A percentile compares a stretch with the other conserved stretches of the same genome.
phyloP scores from a whole-genome alignment of 2,797 vertebrate species.

The Phoeniculus purpureus region DNA sequence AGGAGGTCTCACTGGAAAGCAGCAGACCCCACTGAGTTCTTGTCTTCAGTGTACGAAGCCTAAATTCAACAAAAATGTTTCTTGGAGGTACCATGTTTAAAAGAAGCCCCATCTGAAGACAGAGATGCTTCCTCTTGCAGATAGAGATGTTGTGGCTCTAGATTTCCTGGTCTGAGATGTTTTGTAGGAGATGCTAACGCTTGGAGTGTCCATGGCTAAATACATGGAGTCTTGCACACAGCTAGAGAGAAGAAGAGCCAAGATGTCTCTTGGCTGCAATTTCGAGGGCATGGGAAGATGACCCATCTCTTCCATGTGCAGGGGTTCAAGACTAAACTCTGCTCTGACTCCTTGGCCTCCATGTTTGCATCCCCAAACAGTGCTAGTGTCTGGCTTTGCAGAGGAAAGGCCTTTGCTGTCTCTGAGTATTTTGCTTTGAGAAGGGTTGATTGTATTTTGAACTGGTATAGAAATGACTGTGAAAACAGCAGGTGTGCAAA shows the following conservation, averaged over 20 bases:
- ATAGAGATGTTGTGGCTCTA: background rate
- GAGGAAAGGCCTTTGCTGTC: background rate
- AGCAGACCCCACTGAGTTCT: background rate
- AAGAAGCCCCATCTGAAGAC: background rate
- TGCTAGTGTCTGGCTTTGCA: background rate
- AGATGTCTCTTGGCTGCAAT: background rate
- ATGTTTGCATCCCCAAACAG: background rate
- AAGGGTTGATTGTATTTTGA: conserved; percentile 9
- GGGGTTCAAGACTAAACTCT: background rate
- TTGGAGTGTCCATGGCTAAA: background rate
- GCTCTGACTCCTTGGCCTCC: background rate
- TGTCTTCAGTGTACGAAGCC: background rate
- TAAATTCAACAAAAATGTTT: background rate
- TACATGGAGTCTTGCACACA: background rate
- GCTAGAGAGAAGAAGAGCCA: background rate
- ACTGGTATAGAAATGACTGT: background rate
- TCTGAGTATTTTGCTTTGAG: background rate
- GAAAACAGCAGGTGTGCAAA: background rate
- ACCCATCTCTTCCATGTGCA: background rate
- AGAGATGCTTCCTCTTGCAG: background rate
- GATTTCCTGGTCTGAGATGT: background rate
- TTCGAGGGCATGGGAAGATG: background rate
- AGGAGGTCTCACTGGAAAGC: background rate
- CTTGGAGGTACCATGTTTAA: background rate
- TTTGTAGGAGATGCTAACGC: background rate